Percentiles rank a stretch among this genome's conserved stretches.
Evolutionary conservation across 35 echinoderm and acorn worm species (phyloP).

Genomic region (Anneissia japonica): DNA sequence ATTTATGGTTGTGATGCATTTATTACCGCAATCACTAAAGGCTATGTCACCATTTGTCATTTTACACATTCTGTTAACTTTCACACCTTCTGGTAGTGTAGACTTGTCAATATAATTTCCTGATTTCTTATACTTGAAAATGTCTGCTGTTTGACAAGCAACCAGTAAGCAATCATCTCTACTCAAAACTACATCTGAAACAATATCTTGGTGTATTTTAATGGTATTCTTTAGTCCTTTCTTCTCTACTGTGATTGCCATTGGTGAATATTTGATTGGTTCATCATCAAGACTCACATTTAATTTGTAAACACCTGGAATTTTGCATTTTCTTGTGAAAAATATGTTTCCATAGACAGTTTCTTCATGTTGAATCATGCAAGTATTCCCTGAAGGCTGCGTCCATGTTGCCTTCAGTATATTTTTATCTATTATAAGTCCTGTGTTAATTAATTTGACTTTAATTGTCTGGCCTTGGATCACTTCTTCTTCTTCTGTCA

Average conservation of each 20-base stretch:
- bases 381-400: background rate
- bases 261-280: background rate
- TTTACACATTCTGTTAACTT: background rate
- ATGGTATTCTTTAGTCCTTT: background rate
- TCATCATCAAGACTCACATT: background rate
- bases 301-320: background rate
- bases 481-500: too few species aligned
- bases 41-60: background rate
- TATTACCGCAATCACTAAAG: background rate
- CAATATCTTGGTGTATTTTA: background rate
- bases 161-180: background rate
- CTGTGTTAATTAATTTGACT: too few species aligned
- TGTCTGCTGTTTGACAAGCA: background rate
- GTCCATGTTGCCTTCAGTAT: background rate
- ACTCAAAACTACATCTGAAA: background rate
- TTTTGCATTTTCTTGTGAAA: background rate
- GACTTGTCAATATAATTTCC: background rate
- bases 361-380: background rate
- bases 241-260: background rate
- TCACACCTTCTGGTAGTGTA: background rate
- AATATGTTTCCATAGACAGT: background rate
- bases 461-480: too few species aligned
- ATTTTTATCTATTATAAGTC: too few species aligned
- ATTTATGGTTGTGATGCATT: too few species aligned
- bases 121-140: background rate